phyloP scores from a whole-genome alignment of 64 coral and sea anemone species.

The Pocillopora damicornis region DNA sequence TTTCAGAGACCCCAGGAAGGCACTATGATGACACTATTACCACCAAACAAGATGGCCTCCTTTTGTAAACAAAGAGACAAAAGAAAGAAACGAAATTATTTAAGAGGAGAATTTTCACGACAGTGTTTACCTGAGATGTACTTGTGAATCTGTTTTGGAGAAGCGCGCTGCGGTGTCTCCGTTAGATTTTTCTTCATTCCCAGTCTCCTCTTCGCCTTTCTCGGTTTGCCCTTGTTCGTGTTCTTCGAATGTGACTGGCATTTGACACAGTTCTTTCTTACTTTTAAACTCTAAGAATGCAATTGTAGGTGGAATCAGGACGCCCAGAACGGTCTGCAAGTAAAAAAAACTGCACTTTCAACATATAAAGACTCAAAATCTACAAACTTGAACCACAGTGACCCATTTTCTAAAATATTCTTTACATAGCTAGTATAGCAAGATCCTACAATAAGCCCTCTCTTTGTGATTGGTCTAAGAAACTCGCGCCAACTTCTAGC shows the following conservation, averaged over 20 bases:
- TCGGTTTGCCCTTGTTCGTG: slow-evolving; percentile 10
- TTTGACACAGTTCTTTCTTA: slow-evolving; percentile 17
- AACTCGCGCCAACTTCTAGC: no score
- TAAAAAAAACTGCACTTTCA: background rate
- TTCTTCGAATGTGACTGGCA: slow-evolving; percentile 34
- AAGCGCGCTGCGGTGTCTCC: background rate
- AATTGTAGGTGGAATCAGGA: slow-evolving; percentile 40
- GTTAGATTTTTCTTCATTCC: background rate
- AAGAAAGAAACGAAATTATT: background rate
- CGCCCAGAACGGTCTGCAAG: slow-evolving; percentile 22
- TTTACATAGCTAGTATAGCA: no score
- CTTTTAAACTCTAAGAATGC: slow-evolving; percentile 32
- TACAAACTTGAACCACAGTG: background rate
- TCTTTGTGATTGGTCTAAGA: no score
- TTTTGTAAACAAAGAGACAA: no score
- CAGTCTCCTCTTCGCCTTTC: background rate
- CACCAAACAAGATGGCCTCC: background rate
- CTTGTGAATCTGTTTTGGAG: background rate
- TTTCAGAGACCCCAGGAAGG: no score
- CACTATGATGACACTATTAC: no score
- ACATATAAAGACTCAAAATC: background rate
- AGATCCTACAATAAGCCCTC: no score
- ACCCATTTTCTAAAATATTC: no score
- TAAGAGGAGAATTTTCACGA: background rate
- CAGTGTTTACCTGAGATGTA: slow-evolving; percentile 6